Evolutionary conservation across 2,888 invertebrate genomes (phyloP), one percentile per base, ranked within the genome.

Genomic region (Cryptophagus acutangulus): DNA sequence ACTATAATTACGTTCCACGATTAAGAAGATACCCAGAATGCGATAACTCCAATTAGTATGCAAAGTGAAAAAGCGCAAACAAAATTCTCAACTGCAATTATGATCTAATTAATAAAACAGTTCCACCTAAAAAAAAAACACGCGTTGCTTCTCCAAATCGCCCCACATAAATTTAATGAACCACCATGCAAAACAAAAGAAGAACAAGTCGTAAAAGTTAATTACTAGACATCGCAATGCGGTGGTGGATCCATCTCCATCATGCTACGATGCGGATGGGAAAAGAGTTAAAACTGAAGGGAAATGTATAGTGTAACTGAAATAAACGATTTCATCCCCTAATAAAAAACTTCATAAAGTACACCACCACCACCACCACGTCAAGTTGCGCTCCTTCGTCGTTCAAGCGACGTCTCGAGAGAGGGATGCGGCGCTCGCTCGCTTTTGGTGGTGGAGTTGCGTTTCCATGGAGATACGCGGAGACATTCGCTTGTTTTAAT

Each of bases 401-500:
- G 45, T 49, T 47, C 48, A 46, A 46, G 49, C 45, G 49, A 42
- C 52, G 53, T 56, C 60, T 58, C 60, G 46, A 41, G 65, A 63
- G 66, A 61, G 63, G 13, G 8, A 5, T 8, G n/a, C 29, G 12
- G 6, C 8, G 29, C 12, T 6, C 8, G 33, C 42, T 30, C 13
- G 13, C 47, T 55, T 5, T 20, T 20, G 28, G 28, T 28, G 28
- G 28, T 28, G 28, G 28, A 6, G 28, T 4, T 10, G 31, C 61
- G 67, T 67, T 66, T 59, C 67, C 66, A 69, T 67, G 66, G 63
- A 59, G 65, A 66, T 65, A 60, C 58, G 54, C 31, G 40, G 40
- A 69, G 67, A 69, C 69, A 67, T 69, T 67, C 68, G 68, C 69
- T 66, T 67, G 69, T 70, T 70, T 69, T 70, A 70, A 70, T 70